A percentile compares a stretch with the other conserved stretches of the same genome.
These are phyloP conservation scores for Salminus brasiliensis DNA, from an alignment of 2,113 vertebrate species.

Conservation along the genomic window DNA sequence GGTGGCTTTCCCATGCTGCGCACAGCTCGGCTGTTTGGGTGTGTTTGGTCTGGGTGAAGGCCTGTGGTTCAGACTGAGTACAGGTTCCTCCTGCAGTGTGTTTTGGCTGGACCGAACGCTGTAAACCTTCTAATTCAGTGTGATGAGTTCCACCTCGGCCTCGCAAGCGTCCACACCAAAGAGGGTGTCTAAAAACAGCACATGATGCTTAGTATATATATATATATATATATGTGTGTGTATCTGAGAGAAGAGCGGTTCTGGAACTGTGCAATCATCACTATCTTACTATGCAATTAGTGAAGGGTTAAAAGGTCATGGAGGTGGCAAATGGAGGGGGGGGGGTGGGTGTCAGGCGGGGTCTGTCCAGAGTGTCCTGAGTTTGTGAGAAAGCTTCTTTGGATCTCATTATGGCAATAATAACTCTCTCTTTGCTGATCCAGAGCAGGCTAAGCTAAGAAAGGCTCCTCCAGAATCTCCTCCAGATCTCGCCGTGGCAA, in stretches of 20 bases:
- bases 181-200: too few species aligned
- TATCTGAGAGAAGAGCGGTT: constrained; percentile 13
- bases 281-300: constrained; percentile 67
- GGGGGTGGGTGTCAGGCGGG: too few species aligned
- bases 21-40: neutral
- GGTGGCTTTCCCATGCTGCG: neutral
- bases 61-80: neutral
- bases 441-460: too few species aligned
- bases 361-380: constrained; percentile 16
- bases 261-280: constrained; percentile 60
- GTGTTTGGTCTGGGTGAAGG: neutral
- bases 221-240: neutral
- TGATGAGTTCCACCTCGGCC: neutral
- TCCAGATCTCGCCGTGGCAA: neutral
- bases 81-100: neutral
- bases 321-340: constrained; percentile 76
- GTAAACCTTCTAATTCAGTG: neutral
- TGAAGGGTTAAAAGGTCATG: constrained; percentile 67
- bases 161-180: too few species aligned
- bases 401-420: too few species aligned
- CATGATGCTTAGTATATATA: too few species aligned
- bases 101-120: neutral
- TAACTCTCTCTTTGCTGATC: too few species aligned
- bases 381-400: constrained; percentile 34
- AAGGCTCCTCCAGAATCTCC: too few species aligned